phyloP scores from a whole-genome alignment of 2,797 vertebrate species.

The Salmo trutta region DNA sequence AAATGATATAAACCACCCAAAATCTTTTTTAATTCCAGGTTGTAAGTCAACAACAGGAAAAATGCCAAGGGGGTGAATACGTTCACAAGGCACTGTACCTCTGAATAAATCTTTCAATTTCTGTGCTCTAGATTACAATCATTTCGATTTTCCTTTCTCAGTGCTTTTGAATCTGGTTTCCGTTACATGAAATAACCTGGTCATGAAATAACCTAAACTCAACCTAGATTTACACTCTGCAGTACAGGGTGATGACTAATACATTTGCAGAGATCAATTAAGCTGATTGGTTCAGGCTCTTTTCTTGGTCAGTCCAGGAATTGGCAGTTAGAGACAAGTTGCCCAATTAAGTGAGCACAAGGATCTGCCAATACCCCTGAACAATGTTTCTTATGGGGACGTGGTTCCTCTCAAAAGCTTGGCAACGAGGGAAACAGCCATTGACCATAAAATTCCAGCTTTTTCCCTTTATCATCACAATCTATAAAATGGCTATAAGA shows the following conservation, averaged over 20 bases:
- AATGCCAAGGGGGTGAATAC: too few relatives aligned
- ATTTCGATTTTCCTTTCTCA: neutral
- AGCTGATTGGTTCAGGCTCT: slow-evolving; percentile 68
- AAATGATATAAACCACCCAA: too few relatives aligned
- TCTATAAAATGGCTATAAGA: slow-evolving; percentile 10
- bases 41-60: too few relatives aligned
- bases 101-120: slow-evolving; percentile 4
- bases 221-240: slow-evolving; percentile 27
- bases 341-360: slow-evolving; percentile 76
- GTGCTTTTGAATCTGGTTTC: neutral
- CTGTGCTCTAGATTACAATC: neutral
- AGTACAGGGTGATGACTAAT: slow-evolving; percentile 55
- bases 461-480: slow-evolving; percentile 15
- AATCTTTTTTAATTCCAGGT: too few relatives aligned
- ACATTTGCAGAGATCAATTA: slow-evolving; percentile 69
- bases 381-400: slow-evolving; percentile 70
- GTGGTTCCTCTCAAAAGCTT: slow-evolving; percentile 67
- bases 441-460: slow-evolving; percentile 35
- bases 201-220: neutral
- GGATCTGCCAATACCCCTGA: slow-evolving; percentile 75
- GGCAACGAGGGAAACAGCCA: slow-evolving; percentile 51
- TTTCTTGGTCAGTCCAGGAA: slow-evolving; percentile 63
- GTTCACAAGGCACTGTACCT: too few relatives aligned
- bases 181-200: too few relatives aligned
- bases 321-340: slow-evolving; percentile 72